Conservation (phyloP, 2,113 vertebrate genomes). For the Pipra filicauda region DNA sequence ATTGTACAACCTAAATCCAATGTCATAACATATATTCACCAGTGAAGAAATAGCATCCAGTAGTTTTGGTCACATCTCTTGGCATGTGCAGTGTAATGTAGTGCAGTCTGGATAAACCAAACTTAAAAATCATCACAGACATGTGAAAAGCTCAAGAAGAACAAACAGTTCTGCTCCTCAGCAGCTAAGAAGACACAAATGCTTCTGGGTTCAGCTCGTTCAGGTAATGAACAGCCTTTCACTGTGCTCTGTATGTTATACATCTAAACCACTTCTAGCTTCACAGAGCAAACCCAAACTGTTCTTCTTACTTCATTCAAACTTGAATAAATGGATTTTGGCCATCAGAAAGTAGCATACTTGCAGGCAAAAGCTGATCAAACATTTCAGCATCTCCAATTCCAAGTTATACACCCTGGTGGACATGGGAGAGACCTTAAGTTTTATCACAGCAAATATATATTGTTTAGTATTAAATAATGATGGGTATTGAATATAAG, state of each 20-base stretch:
- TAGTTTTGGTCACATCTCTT: neutral
- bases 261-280: neutral
- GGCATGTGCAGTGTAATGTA: neutral
- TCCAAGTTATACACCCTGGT: neutral
- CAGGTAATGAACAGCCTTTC: neutral
- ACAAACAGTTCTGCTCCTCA: neutral
- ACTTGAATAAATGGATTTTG: neutral
- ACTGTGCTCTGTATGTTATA: neutral
- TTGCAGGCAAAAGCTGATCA: neutral
- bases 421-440: neutral
- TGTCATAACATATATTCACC: rapidly evolving
- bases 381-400: neutral
- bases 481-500: neutral
- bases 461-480: neutral
- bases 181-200: neutral
- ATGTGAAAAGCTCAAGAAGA: neutral
- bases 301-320: neutral
- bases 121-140: neutral
- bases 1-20: neutral
- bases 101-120: neutral
- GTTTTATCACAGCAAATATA: neutral
- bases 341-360: neutral
- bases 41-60: neutral
- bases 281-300: neutral
- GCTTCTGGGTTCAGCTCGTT: neutral